Conservation (phyloP, 92 coral and sea anemone genomes). For the Epizoanthus fatuus region DNA sequence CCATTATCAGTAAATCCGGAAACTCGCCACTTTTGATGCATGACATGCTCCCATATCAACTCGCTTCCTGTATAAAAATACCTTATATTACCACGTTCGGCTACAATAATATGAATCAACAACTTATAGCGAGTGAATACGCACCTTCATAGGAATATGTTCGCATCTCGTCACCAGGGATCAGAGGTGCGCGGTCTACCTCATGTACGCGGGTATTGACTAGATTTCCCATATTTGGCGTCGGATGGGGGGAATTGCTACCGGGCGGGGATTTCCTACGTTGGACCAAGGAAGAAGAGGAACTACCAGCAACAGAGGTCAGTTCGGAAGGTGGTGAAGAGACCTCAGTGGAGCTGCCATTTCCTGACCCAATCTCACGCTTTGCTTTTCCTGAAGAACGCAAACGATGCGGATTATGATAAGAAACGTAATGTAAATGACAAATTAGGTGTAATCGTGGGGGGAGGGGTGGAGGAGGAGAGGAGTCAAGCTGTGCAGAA, state of each 20-base stretch:
- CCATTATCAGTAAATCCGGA: too few relatives aligned
- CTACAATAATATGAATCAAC: too few relatives aligned
- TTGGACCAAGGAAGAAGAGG: conserved; percentile 14
- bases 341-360: conserved; percentile 30
- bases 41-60: too few relatives aligned
- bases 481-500: too few relatives aligned
- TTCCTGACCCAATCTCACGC: not conserved
- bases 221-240: conserved; percentile 22
- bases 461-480: too few relatives aligned
- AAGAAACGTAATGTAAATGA: not conserved
- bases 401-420: not conserved
- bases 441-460: too few relatives aligned
- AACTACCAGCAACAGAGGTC: conserved; percentile 28
- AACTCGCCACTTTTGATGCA: too few relatives aligned
- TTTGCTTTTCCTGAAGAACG: not conserved
- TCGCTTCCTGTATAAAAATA: too few relatives aligned
- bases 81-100: too few relatives aligned
- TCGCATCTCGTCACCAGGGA: conserved; percentile 24
- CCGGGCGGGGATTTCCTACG: not conserved
- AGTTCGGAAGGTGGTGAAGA: conserved; percentile 35
- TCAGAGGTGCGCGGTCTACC: conserved; percentile 35
- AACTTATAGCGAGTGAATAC: not conserved
- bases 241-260: conserved; percentile 14
- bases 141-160: conserved; percentile 31
- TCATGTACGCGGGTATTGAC: conserved; percentile 22